A percentile compares a stretch with the other conserved stretches of the same genome.
Evolutionary conservation across 2,797 vertebrate species (phyloP).

Genomic region (Paedocypris micromegethes): DNA sequence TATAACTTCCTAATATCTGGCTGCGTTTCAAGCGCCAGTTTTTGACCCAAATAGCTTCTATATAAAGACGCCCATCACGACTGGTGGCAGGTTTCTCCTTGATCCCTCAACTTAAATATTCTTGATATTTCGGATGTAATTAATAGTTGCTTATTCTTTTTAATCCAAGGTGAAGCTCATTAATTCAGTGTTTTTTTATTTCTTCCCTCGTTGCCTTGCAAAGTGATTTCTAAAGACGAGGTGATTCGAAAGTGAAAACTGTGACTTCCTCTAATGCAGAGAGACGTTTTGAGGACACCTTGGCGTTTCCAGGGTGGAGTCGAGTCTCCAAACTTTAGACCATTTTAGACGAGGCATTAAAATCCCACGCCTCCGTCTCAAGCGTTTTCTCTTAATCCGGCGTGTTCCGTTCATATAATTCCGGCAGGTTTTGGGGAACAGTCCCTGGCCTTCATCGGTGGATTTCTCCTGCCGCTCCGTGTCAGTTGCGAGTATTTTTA

Average conservation of each 20-base stretch:
- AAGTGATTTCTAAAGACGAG: slow-evolving; percentile 46
- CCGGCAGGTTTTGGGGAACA: slow-evolving; percentile 36
- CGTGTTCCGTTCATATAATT: slow-evolving; percentile 41
- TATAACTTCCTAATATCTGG: slow-evolving; percentile 3
- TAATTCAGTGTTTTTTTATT: slow-evolving; percentile 42
- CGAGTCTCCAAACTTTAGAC: slow-evolving; percentile 39
- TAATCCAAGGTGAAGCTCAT: slow-evolving; percentile 53
- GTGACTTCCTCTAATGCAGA: slow-evolving; percentile 49
- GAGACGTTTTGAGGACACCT: slow-evolving; percentile 53
- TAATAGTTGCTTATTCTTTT: slow-evolving; percentile 48
- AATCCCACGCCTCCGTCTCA: slow-evolving; percentile 46
- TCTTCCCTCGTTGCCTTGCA: slow-evolving; percentile 26
- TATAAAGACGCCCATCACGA: slow-evolving; percentile 22
- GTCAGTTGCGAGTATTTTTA: slow-evolving; percentile 30
- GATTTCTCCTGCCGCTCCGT: slow-evolving; percentile 3
- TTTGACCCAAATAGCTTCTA: slow-evolving; percentile 18
- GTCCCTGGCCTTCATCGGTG: slow-evolving; percentile 25
- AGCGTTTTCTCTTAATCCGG: slow-evolving; percentile 41
- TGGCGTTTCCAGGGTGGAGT: slow-evolving; percentile 39
- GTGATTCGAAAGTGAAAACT: slow-evolving; percentile 46
- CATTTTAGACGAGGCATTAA: slow-evolving; percentile 46
- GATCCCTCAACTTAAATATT: slow-evolving; percentile 44
- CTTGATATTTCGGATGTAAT: slow-evolving; percentile 51
- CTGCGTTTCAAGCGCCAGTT: neutral
- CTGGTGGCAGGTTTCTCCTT: slow-evolving; percentile 32